Percentiles rank a stretch among this genome's conserved stretches.
phyloP scores from a whole-genome alignment of 2,888 invertebrate genomes.

The Tuta absoluta region DNA sequence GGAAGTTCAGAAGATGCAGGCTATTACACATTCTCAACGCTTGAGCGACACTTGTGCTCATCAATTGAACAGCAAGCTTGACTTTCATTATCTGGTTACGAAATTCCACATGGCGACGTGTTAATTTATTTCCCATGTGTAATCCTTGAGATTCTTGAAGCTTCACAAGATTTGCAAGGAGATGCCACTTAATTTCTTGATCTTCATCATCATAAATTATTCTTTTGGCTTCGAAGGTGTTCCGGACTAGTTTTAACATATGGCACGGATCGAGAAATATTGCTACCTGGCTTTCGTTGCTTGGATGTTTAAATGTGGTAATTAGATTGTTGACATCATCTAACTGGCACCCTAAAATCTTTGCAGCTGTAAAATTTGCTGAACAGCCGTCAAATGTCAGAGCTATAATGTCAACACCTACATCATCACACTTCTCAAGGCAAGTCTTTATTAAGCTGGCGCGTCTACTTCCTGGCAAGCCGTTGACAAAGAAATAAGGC shows the following conservation, averaged over 20 bases:
- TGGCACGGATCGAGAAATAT: conserved; percentile 40
- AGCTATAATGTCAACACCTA: conserved; percentile 35
- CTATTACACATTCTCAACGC: too few relatives aligned
- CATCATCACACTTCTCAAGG: conserved; percentile 38
- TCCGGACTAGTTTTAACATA: conserved; percentile 37
- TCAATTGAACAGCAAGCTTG: conserved; percentile 1
- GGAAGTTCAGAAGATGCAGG: too few relatives aligned
- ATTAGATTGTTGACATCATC: conserved; percentile 31
- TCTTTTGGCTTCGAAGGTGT: conserved; percentile 36
- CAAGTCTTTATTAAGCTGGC: conserved; percentile 38
- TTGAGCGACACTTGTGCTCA: too few relatives aligned
- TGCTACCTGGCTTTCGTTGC: conserved; percentile 31
- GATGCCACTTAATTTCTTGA: conserved; percentile 34
- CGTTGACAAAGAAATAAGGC: conserved; percentile 46
- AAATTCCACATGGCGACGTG: conserved; percentile 26
- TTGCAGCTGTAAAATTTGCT: conserved; percentile 35
- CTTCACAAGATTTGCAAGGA: conserved; percentile 33
- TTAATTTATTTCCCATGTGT: conserved; percentile 33
- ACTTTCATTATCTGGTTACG: conserved; percentile 25
- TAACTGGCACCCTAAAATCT: conserved; percentile 38
- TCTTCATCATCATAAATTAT: conserved; percentile 31
- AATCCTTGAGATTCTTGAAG: conserved; percentile 33
- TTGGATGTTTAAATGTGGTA: conserved; percentile 38
- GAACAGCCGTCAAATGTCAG: conserved; percentile 40
- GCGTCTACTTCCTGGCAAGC: conserved; percentile 39